These are phyloP conservation scores for Caenorhabditis inopinata DNA, from an alignment of 1,140 invertebrate genomes.

Conservation along the genomic window DNA sequence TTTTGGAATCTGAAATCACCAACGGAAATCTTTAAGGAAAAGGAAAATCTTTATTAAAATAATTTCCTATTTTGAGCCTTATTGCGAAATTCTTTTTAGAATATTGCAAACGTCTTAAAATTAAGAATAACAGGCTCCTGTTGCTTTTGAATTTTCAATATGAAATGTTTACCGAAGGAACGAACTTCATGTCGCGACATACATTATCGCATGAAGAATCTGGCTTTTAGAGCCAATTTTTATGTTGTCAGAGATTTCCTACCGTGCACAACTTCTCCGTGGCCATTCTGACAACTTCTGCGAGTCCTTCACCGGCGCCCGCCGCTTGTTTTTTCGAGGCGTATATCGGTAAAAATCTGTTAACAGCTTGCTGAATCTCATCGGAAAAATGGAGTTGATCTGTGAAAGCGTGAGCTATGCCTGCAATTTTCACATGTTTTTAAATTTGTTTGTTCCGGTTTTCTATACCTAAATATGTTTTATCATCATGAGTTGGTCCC, in stretches of 20 bases:
- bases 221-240: too few relatives aligned
- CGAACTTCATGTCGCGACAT: too few relatives aligned
- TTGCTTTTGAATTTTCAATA: too few relatives aligned
- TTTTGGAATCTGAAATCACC: conserved; percentile 67
- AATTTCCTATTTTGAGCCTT: too few relatives aligned
- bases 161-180: too few relatives aligned
- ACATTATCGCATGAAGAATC: too few relatives aligned
- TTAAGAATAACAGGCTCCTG: too few relatives aligned
- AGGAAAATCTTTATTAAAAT: too few relatives aligned
- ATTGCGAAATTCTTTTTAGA: too few relatives aligned
- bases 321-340: conserved; percentile 13
- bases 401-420: conserved; percentile 30
- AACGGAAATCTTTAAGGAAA: not conserved
- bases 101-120: too few relatives aligned
- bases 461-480: conserved; percentile 76
- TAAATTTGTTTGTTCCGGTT: not conserved
- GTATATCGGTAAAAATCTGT: not conserved
- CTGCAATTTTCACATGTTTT: too few relatives aligned
- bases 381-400: conserved; percentile 11
- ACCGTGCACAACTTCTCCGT: conserved; percentile 60
- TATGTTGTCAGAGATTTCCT: too few relatives aligned
- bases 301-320: conserved; percentile 59
- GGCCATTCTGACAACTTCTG: conserved; percentile 60
- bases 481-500: conserved; percentile 82
- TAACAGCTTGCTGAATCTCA: conserved; percentile 27